A percentile compares a stretch with the other conserved stretches of the same genome.
Conservation (phyloP, 1,140 invertebrate species). For the Drosophila varians region DNA sequence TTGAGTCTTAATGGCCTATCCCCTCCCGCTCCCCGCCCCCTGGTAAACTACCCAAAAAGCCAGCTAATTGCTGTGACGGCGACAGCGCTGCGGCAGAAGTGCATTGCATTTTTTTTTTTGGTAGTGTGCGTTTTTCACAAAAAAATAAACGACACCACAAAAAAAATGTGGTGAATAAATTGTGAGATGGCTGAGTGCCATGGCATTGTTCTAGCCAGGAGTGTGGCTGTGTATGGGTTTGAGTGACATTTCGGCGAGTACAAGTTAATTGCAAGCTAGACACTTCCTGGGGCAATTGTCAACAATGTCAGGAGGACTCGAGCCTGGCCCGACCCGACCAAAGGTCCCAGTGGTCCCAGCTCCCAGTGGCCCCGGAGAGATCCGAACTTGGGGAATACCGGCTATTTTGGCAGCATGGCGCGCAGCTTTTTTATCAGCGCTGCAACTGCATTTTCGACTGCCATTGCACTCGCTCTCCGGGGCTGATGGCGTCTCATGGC, state of each 20-base stretch:
- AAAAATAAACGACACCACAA: constrained; percentile 56
- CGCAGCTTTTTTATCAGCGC: constrained; percentile 74
- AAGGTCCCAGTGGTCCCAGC: neutral
- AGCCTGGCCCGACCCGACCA: neutral
- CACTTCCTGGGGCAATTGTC: constrained; percentile 61
- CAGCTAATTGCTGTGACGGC: constrained; percentile 70
- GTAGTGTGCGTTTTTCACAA: constrained; percentile 47
- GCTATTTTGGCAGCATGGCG: constrained; percentile 54
- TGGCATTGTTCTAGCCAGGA: constrained; percentile 36
- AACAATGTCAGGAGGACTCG: constrained; percentile 54
- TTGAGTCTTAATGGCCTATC: neutral
- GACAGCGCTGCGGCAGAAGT: constrained; percentile 66
- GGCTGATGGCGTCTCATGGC: constrained; percentile 2
- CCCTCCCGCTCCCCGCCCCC: constrained; percentile 1
- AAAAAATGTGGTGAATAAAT: constrained; percentile 78
- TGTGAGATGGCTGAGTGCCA: constrained; percentile 15
- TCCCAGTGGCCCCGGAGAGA: neutral
- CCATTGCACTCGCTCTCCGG: constrained; percentile 36
- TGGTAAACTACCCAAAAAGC: constrained; percentile 14
- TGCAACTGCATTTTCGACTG: constrained; percentile 48
- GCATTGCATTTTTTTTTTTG: constrained; percentile 49
- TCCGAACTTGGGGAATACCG: constrained; percentile 2
- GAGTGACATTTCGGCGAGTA: constrained; percentile 19
- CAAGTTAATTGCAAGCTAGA: constrained; percentile 54
- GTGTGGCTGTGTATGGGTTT: constrained; percentile 7